Conservation (phyloP, 92 coral and sea anemone genomes). For the Palythoa grandis region DNA sequence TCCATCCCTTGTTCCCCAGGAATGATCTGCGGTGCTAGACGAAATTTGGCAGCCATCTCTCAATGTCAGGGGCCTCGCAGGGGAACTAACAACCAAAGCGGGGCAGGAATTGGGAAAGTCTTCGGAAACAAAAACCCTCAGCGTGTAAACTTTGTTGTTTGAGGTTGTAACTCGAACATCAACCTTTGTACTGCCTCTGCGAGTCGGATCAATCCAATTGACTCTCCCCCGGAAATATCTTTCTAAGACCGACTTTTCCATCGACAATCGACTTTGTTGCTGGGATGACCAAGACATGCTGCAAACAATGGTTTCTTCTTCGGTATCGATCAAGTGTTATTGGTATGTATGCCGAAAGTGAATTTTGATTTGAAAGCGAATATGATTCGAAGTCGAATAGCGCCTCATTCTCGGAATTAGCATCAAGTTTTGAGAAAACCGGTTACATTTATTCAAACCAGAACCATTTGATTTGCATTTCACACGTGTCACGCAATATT, state of each 20-base stretch:
- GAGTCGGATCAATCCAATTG: conserved; percentile 26
- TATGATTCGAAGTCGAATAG: too few relatives aligned
- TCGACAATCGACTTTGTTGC: conserved; percentile 46
- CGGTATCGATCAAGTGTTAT: not conserved
- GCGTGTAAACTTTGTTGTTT: conserved; percentile 50
- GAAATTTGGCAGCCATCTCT: conserved; percentile 33
- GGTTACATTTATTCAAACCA: too few relatives aligned
- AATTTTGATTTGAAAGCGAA: too few relatives aligned
- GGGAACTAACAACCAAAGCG: conserved; percentile 49
- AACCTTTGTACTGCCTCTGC: conserved; percentile 27
- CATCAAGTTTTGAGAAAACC: not conserved
- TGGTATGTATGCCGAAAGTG: too few relatives aligned
- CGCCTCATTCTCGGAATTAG: not conserved
- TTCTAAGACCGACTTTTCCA: conserved; percentile 42
- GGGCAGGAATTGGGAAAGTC: conserved; percentile 71
- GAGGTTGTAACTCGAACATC: conserved; percentile 63
- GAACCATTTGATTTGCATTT: too few relatives aligned
- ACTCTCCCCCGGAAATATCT: conserved; percentile 39
- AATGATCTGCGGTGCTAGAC: conserved; percentile 32
- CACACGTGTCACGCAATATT: not conserved
- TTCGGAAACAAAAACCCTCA: conserved; percentile 50
- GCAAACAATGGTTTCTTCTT: not conserved
- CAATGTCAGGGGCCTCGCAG: conserved; percentile 42
- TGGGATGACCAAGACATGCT: conserved; percentile 48
- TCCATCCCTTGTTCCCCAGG: conserved; percentile 53